A percentile compares a stretch with the other conserved stretches of the same genome.
Conservation (phyloP, 92 coral and sea anemone genomes). For the Bergia puertoricense region DNA sequence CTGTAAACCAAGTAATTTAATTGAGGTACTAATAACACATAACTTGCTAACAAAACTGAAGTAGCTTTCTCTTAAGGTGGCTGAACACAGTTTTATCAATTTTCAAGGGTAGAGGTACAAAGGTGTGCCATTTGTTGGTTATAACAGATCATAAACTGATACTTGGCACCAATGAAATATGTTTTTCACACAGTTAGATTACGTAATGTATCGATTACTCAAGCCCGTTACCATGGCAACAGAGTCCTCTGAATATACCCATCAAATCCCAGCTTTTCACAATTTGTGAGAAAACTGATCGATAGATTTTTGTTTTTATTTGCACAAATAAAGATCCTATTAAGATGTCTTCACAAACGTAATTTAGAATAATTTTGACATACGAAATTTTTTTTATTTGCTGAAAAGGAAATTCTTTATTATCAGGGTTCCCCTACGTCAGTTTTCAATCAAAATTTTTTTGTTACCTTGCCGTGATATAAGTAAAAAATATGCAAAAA, state of each 20-base stretch:
- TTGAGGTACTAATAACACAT: too few relatives aligned
- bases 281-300: slow-evolving; percentile 27
- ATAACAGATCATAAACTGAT: slow-evolving; percentile 25
- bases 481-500: slow-evolving; percentile 20
- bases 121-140: slow-evolving; percentile 26
- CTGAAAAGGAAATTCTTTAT: slow-evolving; percentile 24
- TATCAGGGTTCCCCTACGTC: slow-evolving; percentile 25
- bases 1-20: too few relatives aligned
- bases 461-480: slow-evolving; percentile 21
- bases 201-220: slow-evolving; percentile 18
- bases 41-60: too few relatives aligned
- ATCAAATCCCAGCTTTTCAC: slow-evolving; percentile 27
- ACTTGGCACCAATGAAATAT: neutral
- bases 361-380: slow-evolving; percentile 20
- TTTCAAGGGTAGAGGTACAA: slow-evolving; percentile 14
- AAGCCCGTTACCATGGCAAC: slow-evolving; percentile 10
- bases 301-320: slow-evolving; percentile 17
- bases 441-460: slow-evolving; percentile 20
- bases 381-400: slow-evolving; percentile 25
- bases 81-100: slow-evolving; percentile 11
- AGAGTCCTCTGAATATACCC: slow-evolving; percentile 23
- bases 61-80: slow-evolving; percentile 12
- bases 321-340: slow-evolving; percentile 27
- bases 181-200: slow-evolving; percentile 21
- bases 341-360: slow-evolving; percentile 28